Conservation (phyloP, 1,140 invertebrate species). For the Lordiphosa stackelbergi region DNA sequence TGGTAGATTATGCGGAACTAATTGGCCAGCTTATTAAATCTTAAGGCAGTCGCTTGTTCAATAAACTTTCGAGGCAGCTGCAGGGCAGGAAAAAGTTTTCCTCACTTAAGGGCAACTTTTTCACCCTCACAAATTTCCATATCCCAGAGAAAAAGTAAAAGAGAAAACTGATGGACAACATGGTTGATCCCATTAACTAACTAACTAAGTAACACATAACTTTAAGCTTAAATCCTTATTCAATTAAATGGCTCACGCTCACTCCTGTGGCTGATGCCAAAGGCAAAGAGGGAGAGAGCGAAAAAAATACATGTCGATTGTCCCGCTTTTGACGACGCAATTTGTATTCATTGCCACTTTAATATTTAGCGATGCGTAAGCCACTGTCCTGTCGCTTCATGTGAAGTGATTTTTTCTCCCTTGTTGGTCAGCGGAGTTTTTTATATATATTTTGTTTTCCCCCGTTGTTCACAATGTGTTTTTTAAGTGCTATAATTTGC, state of each 20-base stretch:
- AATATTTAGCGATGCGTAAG: slow-evolving; percentile 55
- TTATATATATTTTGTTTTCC: slow-evolving; percentile 5
- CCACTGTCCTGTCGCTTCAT: slow-evolving; percentile 23
- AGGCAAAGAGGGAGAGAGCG: slow-evolving; percentile 3
- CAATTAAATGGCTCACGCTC: slow-evolving; percentile 22
- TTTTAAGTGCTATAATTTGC: slow-evolving; percentile 50
- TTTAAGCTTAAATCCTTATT: slow-evolving; percentile 28
- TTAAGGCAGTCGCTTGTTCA: slow-evolving; percentile 11
- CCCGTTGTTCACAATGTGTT: slow-evolving; percentile 1
- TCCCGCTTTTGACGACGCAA: slow-evolving; percentile 42
- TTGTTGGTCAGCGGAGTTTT: neutral
- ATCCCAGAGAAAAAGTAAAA: slow-evolving; percentile 7
- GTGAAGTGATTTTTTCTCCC: slow-evolving; percentile 12
- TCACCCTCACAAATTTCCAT: slow-evolving; percentile 31
- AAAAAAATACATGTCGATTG: slow-evolving; percentile 15
- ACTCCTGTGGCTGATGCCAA: slow-evolving; percentile 9
- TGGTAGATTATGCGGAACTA: slow-evolving; percentile 31
- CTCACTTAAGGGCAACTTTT: slow-evolving; percentile 33
- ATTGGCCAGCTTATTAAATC: slow-evolving; percentile 46
- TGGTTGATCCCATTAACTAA: slow-evolving; percentile 51
- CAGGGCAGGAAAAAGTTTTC: slow-evolving; percentile 31
- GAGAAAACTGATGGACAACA: slow-evolving; percentile 23
- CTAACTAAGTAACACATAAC: slow-evolving; percentile 46
- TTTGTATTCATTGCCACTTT: slow-evolving; percentile 58
- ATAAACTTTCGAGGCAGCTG: slow-evolving; percentile 38